These are phyloP conservation scores for Leucophenga montana DNA, from an alignment of 2,888 invertebrate species.

Conservation along the genomic window DNA sequence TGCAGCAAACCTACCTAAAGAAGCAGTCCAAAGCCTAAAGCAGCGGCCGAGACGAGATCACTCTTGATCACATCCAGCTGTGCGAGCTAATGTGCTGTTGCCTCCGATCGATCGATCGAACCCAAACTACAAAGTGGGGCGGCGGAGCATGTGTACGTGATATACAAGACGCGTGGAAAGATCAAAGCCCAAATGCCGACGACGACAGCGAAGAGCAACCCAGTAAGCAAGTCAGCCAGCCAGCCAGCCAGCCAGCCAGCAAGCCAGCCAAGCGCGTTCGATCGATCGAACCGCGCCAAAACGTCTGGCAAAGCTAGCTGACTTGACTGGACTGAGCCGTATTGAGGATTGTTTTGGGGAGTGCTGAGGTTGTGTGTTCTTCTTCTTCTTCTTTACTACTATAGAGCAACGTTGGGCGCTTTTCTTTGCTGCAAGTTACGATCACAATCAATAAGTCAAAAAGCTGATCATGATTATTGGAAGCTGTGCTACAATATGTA, in stretches of 20 bases:
- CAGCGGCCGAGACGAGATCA: neutral
- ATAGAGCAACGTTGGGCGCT: slow-evolving; percentile 1
- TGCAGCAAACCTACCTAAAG: slow-evolving; percentile 5
- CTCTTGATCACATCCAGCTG: neutral
- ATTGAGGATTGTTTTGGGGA: neutral
- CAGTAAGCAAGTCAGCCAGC: no score
- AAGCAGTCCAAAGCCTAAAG: slow-evolving; percentile 6
- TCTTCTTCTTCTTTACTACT: neutral
- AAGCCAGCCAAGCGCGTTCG: no score
- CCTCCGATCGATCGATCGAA: neutral
- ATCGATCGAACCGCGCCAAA: slow-evolving; percentile 60
- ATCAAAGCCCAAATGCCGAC: slow-evolving; percentile 67
- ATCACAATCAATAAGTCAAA: slow-evolving; percentile 69
- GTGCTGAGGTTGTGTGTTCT: slow-evolving; percentile 8
- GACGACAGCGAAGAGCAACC: slow-evolving; percentile 20
- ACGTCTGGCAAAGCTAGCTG: slow-evolving; percentile 61
- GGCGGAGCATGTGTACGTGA: slow-evolving; percentile 50
- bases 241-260: no score
- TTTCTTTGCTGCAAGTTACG: slow-evolving; percentile 45
- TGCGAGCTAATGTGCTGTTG: neutral
- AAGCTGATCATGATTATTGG: slow-evolving; percentile 67
- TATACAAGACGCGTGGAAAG: slow-evolving; percentile 52
- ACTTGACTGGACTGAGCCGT: slow-evolving; percentile 1
- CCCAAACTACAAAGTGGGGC: slow-evolving; percentile 46
- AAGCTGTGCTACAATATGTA: slow-evolving; percentile 24